phyloP scores from a whole-genome alignment of 2,888 invertebrate genomes.

The Platycheirus rosarum region DNA sequence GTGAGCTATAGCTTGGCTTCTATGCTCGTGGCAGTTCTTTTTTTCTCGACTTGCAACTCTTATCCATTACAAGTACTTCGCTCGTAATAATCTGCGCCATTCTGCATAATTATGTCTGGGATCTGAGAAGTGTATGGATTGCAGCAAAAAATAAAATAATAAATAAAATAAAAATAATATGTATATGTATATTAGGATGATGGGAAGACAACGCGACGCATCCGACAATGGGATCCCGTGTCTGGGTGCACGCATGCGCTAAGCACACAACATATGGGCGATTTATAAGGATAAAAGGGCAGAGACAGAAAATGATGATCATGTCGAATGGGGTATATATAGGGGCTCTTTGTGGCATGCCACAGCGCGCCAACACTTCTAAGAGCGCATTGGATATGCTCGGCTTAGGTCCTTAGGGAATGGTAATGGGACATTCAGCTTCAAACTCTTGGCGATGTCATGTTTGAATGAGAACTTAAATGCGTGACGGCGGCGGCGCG shows the following conservation, averaged over 20 bases:
- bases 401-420: slow-evolving; percentile 22
- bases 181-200: slow-evolving; percentile 38
- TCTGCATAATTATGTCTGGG: slow-evolving; percentile 73
- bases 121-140: slow-evolving; percentile 48
- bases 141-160: slow-evolving; percentile 18
- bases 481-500: slow-evolving; percentile 26
- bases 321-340: slow-evolving; percentile 36
- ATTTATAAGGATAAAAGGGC: slow-evolving; percentile 60
- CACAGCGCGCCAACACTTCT: slow-evolving; percentile 33
- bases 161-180: slow-evolving; percentile 51
- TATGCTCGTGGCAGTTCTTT: neutral
- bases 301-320: slow-evolving; percentile 38
- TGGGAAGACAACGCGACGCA: slow-evolving; percentile 33
- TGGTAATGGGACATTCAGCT: slow-evolving; percentile 38
- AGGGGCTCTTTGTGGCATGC: slow-evolving; percentile 15
- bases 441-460: slow-evolving; percentile 42
- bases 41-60: slow-evolving; percentile 44
- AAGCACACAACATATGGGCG: slow-evolving; percentile 59
- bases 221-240: slow-evolving; percentile 65
- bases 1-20: slow-evolving; percentile 25
- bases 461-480: slow-evolving; percentile 54
- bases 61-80: slow-evolving; percentile 72
- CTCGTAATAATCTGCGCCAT: slow-evolving; percentile 70
- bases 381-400: neutral
- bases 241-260: slow-evolving; percentile 68